Percentiles rank a stretch among this genome's conserved stretches.
phyloP scores from a whole-genome alignment of 2,797 vertebrate species.

The Galagoides demidoff region DNA sequence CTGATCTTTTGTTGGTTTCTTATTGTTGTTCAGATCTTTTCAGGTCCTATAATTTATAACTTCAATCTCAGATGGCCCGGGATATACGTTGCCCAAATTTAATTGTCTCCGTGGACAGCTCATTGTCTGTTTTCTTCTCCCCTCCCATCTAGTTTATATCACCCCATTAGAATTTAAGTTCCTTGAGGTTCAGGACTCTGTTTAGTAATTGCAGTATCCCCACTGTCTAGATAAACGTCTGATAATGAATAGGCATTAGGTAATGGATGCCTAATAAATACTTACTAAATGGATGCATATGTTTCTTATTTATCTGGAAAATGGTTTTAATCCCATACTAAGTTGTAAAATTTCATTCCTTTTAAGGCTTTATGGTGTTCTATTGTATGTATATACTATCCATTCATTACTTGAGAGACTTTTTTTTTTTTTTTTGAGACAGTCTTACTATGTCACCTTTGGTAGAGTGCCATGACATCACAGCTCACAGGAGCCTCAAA shows the following conservation, averaged over 20 bases:
- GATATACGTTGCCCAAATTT: background rate
- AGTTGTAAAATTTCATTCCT: background rate
- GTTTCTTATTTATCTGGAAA: background rate
- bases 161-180: constrained; percentile 7
- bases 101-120: background rate
- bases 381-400: background rate
- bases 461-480: no score
- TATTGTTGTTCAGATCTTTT: background rate
- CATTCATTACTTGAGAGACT: background rate
- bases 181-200: background rate
- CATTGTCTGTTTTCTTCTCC: background rate
- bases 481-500: no score
- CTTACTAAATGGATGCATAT: background rate
- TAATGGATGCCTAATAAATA: background rate
- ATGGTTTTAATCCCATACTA: constrained; percentile 10
- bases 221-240: background rate
- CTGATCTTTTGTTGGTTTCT: background rate
- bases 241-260: background rate
- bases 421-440: background rate
- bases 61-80: background rate
- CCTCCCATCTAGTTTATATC: background rate
- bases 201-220: background rate
- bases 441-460: no score
- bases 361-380: constrained; percentile 22
- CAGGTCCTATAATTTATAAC: background rate